phyloP scores from a whole-genome alignment of 2,797 vertebrate species.

The Phrynocephalus forsythii region DNA sequence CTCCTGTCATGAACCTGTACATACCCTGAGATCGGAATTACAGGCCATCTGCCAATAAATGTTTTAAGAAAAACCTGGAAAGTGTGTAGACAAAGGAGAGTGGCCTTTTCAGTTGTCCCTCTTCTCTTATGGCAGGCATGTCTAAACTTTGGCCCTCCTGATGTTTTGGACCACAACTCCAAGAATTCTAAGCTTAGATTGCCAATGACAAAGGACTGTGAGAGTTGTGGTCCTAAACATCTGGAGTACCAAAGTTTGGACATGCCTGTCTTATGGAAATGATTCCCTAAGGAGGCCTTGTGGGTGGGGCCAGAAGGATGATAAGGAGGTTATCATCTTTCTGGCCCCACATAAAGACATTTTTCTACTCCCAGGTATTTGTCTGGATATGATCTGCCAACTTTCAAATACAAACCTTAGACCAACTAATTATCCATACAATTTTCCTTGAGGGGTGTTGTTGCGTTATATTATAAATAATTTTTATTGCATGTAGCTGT shows the following conservation, averaged over 20 bases:
- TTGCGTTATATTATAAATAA: not conserved
- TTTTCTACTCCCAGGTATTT: not conserved
- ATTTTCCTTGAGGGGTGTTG: not conserved
- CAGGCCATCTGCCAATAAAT: not conserved
- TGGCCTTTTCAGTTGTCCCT: not conserved
- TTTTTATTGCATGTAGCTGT: not conserved
- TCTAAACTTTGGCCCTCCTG: no score
- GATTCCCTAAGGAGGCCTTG: not conserved
- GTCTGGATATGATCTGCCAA: not conserved
- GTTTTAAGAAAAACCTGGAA: not conserved
- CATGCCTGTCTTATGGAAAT: not conserved
- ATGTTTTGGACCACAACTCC: no score
- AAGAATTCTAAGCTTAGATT: no score
- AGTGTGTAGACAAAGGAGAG: not conserved
- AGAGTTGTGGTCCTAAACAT: no score
- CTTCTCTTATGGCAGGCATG: not conserved
- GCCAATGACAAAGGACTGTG: no score
- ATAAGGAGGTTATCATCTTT: not conserved
- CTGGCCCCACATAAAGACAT: not conserved
- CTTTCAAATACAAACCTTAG: not conserved
- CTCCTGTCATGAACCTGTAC: not conserved
- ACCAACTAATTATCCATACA: not conserved
- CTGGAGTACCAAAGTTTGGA: no score
- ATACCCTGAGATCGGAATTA: not conserved
- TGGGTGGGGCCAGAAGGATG: no score